Base-by-base conservation (phyloP, 64 coral and sea anemone genomes). In the Stichodactyla mertensii region DNA sequence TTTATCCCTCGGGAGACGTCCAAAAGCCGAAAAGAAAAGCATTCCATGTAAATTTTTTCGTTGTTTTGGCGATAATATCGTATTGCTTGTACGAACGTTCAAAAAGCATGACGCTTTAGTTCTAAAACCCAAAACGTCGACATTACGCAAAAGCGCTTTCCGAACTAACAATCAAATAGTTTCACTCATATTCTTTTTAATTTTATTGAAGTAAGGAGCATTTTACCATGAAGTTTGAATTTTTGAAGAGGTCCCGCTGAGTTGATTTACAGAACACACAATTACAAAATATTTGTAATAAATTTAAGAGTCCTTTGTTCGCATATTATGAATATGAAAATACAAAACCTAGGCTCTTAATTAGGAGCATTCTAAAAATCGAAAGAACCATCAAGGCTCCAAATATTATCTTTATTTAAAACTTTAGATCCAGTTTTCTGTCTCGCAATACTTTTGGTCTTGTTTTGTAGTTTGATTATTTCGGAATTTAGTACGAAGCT, bases 231-330 rank as follows among this genome's bases (percentile, higher is more conserved):
- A 23, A 22, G 66, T 10, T 24, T 70, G 66, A 18, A 70, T 70
- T 70, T 70, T 70, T 70, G 69, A 31, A 31, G 69, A 74, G 62
- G 69, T 70, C 69, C n/a, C 12, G 24, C 24, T n/a, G 69, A 74
- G 69, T 74, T 74, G 24, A 74, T 74, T 74, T 66, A 31, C 22
- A 26, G 69, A 74, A 74, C 24, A 74, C 24, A 74, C 69, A 74
- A 74, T 74, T 74, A 71, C 19, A 71, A 27, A 45, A 45, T 27
- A 71, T 19, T 53, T 54, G 14, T 81, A 52, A 81, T 81, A 81
- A 18, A 81, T 81, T 81, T 81, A 55, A 81, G 52, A 54, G 78
- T 53, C 78, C 78, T 20, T 81, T 81, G 78, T 81, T 22, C 78
- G 69, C 69, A 23, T 45, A 45, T 31, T 74, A 14, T 74, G 62